Base-by-base conservation (phyloP, 2,797 vertebrate genomes). In the Poeciliopsis infans region DNA sequence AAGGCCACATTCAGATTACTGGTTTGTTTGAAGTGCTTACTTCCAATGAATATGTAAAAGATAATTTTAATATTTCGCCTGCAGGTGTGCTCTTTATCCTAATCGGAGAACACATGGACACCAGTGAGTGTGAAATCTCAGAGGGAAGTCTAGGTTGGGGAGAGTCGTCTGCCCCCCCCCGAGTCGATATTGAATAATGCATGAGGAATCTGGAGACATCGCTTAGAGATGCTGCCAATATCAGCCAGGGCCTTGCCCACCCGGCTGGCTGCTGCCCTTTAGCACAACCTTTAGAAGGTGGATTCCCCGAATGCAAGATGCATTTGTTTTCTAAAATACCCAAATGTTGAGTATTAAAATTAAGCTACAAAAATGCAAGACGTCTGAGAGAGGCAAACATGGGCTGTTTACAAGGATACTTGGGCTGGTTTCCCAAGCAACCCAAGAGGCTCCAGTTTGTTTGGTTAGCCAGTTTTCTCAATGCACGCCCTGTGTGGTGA, bases 151-250 rank as follows among this genome's bases (percentile, higher is more conserved):
- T 90, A 45, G 82, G 89, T 86, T 87, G 78, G 84, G 85, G 81
- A 91, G 88, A 88, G 84, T 83, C 72, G 41, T 81, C 82, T 74
- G 1, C 55, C n/a, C n/a, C 57, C 72, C 83, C 86, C n/a, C n/a
- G n/a, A n/a, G 86, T 89, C 83, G 41, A 88, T 72, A 88, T 86
- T 95, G 94, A 95, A 95, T 96, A 94, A 95, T 94, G 91, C 77
- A 95, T 95, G 71, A 88, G 86, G 87, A 91, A 91, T 94, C 91
- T 93, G 86, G 91, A 94, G 94, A 93, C 94, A 94, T 95, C 92
- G 89, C 88, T 95, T 94, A 94, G 88, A 90, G 89, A 94, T 88
- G 91, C 93, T 94, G 93, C 94, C 93, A 89, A 94, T 94, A 94
- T 91, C 89, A 88, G 84, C 87, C 84, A 79, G 81, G 82, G 83